A percentile compares a stretch with the other conserved stretches of the same genome.
phyloP scores from a whole-genome alignment of 2,888 invertebrate genomes.

The Chelonus formosanus region DNA sequence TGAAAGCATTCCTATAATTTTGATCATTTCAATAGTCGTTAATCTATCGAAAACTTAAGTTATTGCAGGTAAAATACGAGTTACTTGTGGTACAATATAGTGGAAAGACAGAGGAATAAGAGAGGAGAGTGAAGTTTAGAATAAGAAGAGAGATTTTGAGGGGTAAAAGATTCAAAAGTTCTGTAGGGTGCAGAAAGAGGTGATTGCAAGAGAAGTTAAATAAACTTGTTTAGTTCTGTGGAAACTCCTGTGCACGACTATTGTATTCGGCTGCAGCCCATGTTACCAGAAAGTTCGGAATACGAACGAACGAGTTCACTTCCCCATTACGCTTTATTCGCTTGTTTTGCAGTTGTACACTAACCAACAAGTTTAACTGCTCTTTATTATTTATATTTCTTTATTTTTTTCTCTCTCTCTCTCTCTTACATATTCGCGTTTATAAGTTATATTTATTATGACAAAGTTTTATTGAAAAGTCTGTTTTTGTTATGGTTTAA shows the following conservation, averaged over 20 bases:
- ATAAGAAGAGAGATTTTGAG: constrained; percentile 21
- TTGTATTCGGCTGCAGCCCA: constrained; percentile 59
- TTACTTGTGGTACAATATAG: no score
- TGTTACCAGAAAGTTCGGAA: constrained; percentile 58
- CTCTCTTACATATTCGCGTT: no score
- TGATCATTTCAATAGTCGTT: constrained; percentile 61
- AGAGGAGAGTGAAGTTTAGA: constrained; percentile 25
- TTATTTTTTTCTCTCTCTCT: constrained; percentile 4
- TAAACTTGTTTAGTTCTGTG: constrained; percentile 63
- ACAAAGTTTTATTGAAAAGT: no score
- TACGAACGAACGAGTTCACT: constrained; percentile 57
- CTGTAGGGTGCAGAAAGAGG: constrained; percentile 31
- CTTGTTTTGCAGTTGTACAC: constrained; percentile 52
- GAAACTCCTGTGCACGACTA: constrained; percentile 56
- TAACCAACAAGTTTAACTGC: constrained; percentile 13
- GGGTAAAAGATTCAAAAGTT: constrained; percentile 35
- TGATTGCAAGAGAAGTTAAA: constrained; percentile 57
- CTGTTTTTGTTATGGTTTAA: no score
- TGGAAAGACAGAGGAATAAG: background rate
- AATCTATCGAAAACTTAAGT: constrained; percentile 59
- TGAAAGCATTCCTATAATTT: constrained; percentile 51
- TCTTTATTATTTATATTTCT: constrained; percentile 22
- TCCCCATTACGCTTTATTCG: constrained; percentile 58
- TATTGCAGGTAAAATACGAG: constrained; percentile 50
- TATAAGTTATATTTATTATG: no score